phyloP scores from a whole-genome alignment of 2,888 invertebrate genomes.

The Drosophila neonasuta region DNA sequence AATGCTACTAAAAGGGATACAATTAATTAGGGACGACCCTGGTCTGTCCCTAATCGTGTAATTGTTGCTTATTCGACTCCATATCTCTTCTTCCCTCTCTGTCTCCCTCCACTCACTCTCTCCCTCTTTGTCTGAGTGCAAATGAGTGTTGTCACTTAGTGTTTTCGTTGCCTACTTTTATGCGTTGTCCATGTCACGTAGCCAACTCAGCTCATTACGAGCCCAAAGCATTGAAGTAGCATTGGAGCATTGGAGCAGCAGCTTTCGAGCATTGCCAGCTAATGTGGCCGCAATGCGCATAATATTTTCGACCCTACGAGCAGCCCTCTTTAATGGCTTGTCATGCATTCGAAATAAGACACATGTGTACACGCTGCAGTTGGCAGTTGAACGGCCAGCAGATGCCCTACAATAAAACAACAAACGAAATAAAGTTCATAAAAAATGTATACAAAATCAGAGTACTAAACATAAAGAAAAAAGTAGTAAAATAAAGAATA shows the following conservation, averaged over 20 bases:
- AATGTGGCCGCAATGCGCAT: conserved; percentile 48
- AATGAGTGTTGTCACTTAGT: conserved; percentile 31
- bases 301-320: conserved; percentile 31
- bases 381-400: not conserved
- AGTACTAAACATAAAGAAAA: too few relatives aligned
- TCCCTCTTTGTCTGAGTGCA: conserved; percentile 1
- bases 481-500: too few relatives aligned
- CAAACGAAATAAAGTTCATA: not conserved
- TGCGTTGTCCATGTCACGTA: conserved; percentile 39
- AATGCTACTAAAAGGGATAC: conserved; percentile 23
- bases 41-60: conserved; percentile 38
- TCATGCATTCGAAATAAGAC: conserved; percentile 41
- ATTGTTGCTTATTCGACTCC: conserved; percentile 28
- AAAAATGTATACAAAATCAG: too few relatives aligned
- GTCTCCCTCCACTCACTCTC: not conserved
- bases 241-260: conserved; percentile 13
- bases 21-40: conserved; percentile 51
- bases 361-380: not conserved
- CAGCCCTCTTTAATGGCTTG: conserved; percentile 38
- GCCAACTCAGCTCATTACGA: conserved; percentile 34
- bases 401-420: conserved; percentile 1
- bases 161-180: conserved; percentile 43
- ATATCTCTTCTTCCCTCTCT: not conserved
- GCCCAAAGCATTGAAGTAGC: conserved; percentile 27
- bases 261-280: conserved; percentile 35